Evolutionary conservation across 2,888 invertebrate genomes (phyloP), one percentile per base, ranked within the genome.

Genomic region (Noctua janthina): DNA sequence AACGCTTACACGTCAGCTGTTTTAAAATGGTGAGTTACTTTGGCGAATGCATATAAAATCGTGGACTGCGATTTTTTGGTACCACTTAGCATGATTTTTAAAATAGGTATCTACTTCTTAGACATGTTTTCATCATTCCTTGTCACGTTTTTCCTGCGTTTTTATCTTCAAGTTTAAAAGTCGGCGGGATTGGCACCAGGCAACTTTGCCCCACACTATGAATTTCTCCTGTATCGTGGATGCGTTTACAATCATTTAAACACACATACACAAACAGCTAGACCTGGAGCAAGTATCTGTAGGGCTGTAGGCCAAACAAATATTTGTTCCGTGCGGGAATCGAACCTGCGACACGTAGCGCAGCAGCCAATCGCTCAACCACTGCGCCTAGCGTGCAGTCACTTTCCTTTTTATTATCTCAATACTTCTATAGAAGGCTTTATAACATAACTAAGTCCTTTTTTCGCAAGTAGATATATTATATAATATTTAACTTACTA

Each of bases 1-100:
- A 64, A 43, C 66, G 46, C 20, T 51, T 43, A 72, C 43, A 43
- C 23, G 78, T 70, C 70, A 71, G 56, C 72, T 54, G 68, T 78
- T 78, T 29, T 29, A 73, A 81, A 62, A 79, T 35, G 67, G 29
- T 66, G 62, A 51, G 78, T 68, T 71, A 76, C 76, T 81, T 74
- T 67, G 39, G 51, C 23, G 43, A 13, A 29, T 29, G 43, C 35
- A 46, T 17, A 15, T 46, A 10, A 62, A 64, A 62, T 29, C 29
- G 15, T 1, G 11, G 11, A 3, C 8, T 35, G 35, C 0, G 29
- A 64, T 64, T 35, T 17, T 2, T 8, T 35, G 7, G 0, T 64
- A 8, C 17, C 64, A 64, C 62, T 62, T n/a, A n/a, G 7, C 15
- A 15, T 15, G 7, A n/a, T 15, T 62, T 15, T 1, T 3, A 3